Evolutionary conservation across 2,113 vertebrate species (phyloP).

Genomic region (Microcebus griseorufus): DNA sequence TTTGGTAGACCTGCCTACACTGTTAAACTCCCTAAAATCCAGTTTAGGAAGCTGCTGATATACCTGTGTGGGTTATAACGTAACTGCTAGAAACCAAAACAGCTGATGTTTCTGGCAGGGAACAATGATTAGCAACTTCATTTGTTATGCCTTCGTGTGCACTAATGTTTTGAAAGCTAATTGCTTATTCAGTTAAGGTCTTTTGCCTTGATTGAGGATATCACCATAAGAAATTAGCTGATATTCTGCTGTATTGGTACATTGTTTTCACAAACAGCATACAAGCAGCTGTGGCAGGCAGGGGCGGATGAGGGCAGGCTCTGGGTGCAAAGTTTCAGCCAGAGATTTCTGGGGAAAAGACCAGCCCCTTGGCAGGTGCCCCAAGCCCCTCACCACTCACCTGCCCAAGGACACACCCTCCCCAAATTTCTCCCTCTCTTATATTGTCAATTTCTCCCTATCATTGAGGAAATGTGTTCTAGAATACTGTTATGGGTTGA

Average conservation of each 20-base stretch:
- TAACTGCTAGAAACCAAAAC: background rate
- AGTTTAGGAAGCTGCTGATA: background rate
- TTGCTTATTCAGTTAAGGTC: background rate
- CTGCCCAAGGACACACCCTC: rapidly evolving
- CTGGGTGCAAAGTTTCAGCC: background rate
- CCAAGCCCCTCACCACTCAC: too few species aligned
- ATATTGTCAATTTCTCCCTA: rapidly evolving
- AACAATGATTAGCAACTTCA: background rate
- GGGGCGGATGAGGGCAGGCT: background rate
- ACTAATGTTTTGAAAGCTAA: conserved; percentile 38
- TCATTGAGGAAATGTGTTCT: background rate
- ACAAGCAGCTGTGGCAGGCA: background rate
- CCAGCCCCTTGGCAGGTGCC: too few species aligned
- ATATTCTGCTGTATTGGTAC: background rate
- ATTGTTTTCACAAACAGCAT: background rate
- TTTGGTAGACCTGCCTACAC: background rate
- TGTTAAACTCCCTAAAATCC: background rate
- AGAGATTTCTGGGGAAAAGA: rapidly evolving
- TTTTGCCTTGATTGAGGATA: background rate
- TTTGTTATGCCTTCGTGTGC: background rate
- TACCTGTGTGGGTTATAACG: background rate
- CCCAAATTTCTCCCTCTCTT: background rate
- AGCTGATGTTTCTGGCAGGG: background rate
- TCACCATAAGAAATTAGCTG: background rate
- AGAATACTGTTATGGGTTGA: background rate